Evolutionary conservation across 2,888 invertebrate species (phyloP).

Genomic region (Eupithecia pulchellata): DNA sequence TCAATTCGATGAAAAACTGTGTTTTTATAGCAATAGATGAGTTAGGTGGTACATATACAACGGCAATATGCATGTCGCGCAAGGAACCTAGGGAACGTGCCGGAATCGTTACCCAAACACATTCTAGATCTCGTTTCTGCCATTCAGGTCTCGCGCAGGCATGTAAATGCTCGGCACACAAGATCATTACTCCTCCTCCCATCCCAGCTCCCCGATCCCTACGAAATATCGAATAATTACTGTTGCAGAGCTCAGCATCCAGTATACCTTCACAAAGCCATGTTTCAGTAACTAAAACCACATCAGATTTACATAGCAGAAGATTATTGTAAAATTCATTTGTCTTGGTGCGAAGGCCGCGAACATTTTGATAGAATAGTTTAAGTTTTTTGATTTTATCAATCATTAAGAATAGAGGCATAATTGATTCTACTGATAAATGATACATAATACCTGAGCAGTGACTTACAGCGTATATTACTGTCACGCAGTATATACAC

Average conservation of each 20-base stretch:
- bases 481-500: too few species aligned
- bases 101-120: not conserved
- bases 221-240: not conserved
- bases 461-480: too few species aligned
- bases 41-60: too few species aligned
- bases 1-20: too few species aligned
- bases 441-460: too few species aligned
- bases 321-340: not conserved
- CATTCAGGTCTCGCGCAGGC: not conserved
- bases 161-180: not conserved
- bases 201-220: not conserved
- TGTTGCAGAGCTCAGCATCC: not conserved
- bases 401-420: too few species aligned
- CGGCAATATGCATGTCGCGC: too few species aligned
- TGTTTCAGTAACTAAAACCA: not conserved
- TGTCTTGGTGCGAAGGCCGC: not conserved
- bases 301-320: not conserved
- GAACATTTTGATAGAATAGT: not conserved
- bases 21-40: too few species aligned
- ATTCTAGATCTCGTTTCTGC: not conserved
- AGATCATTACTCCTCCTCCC: not conserved
- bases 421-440: too few species aligned
- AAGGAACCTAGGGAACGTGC: too few species aligned
- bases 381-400: not conserved
- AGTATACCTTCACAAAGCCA: not conserved